Evolutionary conservation across 1,140 invertebrate species (phyloP).

Genomic region (Myzus persicae): DNA sequence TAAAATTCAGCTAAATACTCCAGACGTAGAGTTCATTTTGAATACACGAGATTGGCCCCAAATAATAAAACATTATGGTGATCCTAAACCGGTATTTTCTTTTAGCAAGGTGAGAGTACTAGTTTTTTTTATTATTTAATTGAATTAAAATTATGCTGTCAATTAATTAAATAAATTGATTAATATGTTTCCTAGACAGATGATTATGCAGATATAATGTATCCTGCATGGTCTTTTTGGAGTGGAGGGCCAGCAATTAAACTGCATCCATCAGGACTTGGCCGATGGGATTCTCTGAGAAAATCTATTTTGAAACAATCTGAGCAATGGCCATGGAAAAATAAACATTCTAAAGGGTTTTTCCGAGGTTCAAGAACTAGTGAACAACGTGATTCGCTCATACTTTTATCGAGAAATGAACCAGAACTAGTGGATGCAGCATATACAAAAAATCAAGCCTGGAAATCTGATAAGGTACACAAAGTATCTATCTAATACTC

Average conservation of each 20-base stretch:
- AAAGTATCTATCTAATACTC: neutral
- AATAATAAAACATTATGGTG: slow-evolving; percentile 71
- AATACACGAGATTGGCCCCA: slow-evolving; percentile 95
- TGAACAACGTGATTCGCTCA: slow-evolving; percentile 86
- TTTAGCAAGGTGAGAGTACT: slow-evolving; percentile 85
- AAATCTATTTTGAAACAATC: slow-evolving; percentile 74
- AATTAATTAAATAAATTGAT: neutral
- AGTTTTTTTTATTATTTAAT: slow-evolving; percentile 49
- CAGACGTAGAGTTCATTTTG: slow-evolving; percentile 86
- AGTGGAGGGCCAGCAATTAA: slow-evolving; percentile 95
- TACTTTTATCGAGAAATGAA: slow-evolving; percentile 81
- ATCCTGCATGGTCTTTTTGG: slow-evolving; percentile 98
- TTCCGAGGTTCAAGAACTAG: slow-evolving; percentile 95
- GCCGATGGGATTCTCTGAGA: slow-evolving; percentile 88
- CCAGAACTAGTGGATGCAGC: slow-evolving; percentile 87
- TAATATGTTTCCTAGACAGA: slow-evolving; percentile 68
- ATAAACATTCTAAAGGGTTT: slow-evolving; percentile 81
- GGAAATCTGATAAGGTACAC: slow-evolving; percentile 85
- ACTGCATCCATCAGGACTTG: slow-evolving; percentile 90
- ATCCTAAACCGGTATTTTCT: slow-evolving; percentile 84
- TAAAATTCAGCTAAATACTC: slow-evolving; percentile 71
- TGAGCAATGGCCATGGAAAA: slow-evolving; percentile 77
- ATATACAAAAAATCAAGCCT: slow-evolving; percentile 98
- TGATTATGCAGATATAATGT: slow-evolving; percentile 91
- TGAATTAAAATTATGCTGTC: neutral